These are phyloP conservation scores for Nestor notabilis DNA, from an alignment of 2,113 vertebrate species.

Conservation along the genomic window DNA sequence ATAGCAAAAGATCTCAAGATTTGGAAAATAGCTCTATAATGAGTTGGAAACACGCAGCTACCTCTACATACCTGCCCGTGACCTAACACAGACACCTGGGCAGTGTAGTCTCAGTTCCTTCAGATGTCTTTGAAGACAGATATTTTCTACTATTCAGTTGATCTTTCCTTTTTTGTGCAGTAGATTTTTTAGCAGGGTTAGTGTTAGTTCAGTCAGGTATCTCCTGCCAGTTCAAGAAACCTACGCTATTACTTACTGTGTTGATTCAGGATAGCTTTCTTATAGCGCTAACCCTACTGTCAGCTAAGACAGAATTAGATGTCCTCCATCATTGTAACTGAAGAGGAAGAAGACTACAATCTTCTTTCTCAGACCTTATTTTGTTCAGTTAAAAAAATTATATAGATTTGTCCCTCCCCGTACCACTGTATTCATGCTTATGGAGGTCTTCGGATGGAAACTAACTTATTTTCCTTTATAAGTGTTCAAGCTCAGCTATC, in stretches of 20 bases:
- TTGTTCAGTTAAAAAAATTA: not conserved
- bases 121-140: not conserved
- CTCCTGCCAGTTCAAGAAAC: not conserved
- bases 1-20: not conserved
- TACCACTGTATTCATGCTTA: not conserved
- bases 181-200: not conserved
- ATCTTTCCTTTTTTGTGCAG: not conserved
- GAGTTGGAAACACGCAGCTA: not conserved
- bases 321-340: not conserved
- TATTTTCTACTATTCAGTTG: not conserved
- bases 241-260: not conserved
- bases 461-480: not conserved
- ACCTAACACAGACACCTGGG: not conserved
- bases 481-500: not conserved
- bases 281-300: not conserved
- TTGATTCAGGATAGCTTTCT: not conserved
- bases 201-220: not conserved
- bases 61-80: rapidly evolving
- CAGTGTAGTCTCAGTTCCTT: not conserved
- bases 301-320: not conserved
- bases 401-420: not conserved
- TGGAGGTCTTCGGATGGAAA: not conserved
- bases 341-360: not conserved
- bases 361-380: not conserved
- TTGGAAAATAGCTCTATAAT: not conserved